Evolutionary conservation across 1,140 invertebrate species (phyloP), one percentile per base, ranked within the genome.

Genomic region (Zaprionus vittiger): DNA sequence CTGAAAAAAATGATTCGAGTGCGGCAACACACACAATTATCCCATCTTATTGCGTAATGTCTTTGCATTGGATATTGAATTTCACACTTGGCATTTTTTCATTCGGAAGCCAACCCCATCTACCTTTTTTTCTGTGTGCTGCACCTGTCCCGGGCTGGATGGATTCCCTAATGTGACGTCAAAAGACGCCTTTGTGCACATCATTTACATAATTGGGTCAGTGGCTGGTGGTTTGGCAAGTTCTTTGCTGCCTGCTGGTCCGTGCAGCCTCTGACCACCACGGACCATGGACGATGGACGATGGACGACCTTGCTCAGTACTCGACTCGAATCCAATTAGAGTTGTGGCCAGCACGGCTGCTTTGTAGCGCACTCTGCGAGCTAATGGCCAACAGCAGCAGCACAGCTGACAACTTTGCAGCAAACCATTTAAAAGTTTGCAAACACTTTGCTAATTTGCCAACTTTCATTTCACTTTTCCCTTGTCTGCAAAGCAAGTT

Each of bases 181-280:
- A 62, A 73, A 47, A 44, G 57, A 24, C 22, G 63, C 44, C 37
- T 67, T 67, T 57, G 20, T 71, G 79, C 54, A 66, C 69, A 71
- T 52, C 57, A 87, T 87, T 86, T 83, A 70, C 84, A 87, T 87
- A 89, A 87, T 89, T 89, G 83, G 73, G 74, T 83, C 84, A 89
- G 84, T 80, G 77, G 84, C 79, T 83, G 65, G 77, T 31, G 77
- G 66, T 76, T 80, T 75, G 44, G 47, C 41, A 38, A 44, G 41
- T 52, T 57, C 64, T 67, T 55, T 38, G 28, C 20, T 56, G 64
- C 55, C 24, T 56, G 64, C 2, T 55, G 17, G 52, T 22, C 24
- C 26, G 26, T 24, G 54, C 54, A 26, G 54, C 54, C n/a, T 26
- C 54, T 56, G 24, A 26, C 54, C 54, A 17, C 54, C 24, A 22